Conservation (phyloP, 2,888 invertebrate genomes). For the Rhogogaster chlorosoma region DNA sequence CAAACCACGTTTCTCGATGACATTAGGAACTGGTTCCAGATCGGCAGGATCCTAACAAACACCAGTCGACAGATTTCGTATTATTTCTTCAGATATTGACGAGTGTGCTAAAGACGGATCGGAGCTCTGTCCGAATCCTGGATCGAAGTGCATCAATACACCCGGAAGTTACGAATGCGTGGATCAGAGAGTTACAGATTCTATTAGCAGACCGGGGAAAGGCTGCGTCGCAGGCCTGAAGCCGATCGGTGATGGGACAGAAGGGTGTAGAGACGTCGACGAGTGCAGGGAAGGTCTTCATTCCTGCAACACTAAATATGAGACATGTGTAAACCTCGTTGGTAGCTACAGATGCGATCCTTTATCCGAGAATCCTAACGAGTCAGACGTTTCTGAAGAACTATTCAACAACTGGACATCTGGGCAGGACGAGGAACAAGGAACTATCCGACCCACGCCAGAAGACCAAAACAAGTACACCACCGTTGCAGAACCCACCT, state of each 20-base stretch:
- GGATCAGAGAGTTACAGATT: slow-evolving; percentile 70
- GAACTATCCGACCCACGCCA: not conserved
- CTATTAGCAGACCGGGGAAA: slow-evolving; percentile 79
- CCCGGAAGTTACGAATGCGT: slow-evolving; percentile 86
- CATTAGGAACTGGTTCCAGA: not conserved
- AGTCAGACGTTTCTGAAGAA: slow-evolving; percentile 1
- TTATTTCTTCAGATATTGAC: slow-evolving; percentile 78
- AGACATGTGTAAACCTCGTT: slow-evolving; percentile 77
- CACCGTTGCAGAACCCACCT: slow-evolving; percentile 66
- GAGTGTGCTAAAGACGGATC: slow-evolving; percentile 79
- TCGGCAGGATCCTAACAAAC: not conserved
- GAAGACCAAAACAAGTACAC: not conserved
- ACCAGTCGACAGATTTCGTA: not conserved
- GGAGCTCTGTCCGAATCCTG: slow-evolving; percentile 77
- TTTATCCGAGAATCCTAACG: not conserved
- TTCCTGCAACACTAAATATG: slow-evolving; percentile 54
- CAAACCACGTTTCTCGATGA: not conserved
- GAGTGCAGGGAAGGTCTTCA: slow-evolving; percentile 48
- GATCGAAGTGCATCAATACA: slow-evolving; percentile 83
- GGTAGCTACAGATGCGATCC: slow-evolving; percentile 78
- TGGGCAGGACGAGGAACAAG: slow-evolving; percentile 52
- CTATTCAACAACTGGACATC: not conserved
- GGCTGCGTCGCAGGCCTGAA: slow-evolving; percentile 83
- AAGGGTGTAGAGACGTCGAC: slow-evolving; percentile 72
- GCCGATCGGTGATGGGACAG: slow-evolving; percentile 76